Evolutionary conservation across 2,797 vertebrate genomes (phyloP), one percentile per base, ranked within the genome.

Genomic region (Xenops minutus): DNA sequence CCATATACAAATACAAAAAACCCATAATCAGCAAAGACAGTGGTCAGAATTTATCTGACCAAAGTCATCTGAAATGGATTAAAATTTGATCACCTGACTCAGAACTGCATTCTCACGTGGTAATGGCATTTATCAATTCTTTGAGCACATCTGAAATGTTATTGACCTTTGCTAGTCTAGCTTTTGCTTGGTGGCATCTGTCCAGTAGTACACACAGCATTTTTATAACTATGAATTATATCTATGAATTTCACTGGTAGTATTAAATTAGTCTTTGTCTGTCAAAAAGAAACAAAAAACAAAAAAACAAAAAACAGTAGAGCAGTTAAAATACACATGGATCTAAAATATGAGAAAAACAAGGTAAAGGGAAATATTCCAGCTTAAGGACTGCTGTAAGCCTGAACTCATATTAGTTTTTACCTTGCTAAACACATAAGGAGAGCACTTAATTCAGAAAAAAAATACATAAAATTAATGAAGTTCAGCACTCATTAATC

Each of bases 391-490:
- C 78, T 94, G 59, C 16, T 66, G 29, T 66, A 32, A 95, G 6
- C 29, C 46, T 82, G 27, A 86, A 16, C 8, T 17, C 15, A 21
- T 62, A 61, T 59, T 75, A 82, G 6, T 5, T 92, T 92, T 84
- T 76, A 49, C 36, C 14, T 66, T 88, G 13, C 4, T 82, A 76
- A 76, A 81, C 48, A 62, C 32, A 26, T 52, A 74, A 85, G 32
- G 36, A 66, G 22, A 88, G 4, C 26, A 73, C 51, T 73, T 86
- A 76, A 88, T 88, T 84, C 76, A 88, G 80, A 93, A 49, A 29
- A 48, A 29, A 86, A 95, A 95, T 69, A 73, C n/a, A 52, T 76
- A 88, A 92, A 90, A 95, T 84, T 90, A 86, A 94, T 90, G 69
- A 95, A 95, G 85, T 93, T 51, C 39, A 62, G 17, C 10, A 86